A percentile compares a stretch with the other conserved stretches of the same genome.
phyloP scores from a whole-genome alignment of 2,888 invertebrate species.

The Marronus borbonicus region DNA sequence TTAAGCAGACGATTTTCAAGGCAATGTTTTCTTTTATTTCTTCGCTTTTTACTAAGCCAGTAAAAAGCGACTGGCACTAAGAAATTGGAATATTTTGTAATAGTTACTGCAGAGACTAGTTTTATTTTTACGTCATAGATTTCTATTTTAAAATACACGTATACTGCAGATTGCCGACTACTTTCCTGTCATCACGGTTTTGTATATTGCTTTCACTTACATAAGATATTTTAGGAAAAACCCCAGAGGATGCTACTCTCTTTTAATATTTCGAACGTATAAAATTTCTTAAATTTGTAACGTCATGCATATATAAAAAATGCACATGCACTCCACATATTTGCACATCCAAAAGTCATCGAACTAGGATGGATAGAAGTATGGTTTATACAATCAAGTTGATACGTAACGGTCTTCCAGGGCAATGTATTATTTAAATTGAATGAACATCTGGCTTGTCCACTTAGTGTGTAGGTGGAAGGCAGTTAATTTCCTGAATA shows the following conservation, averaged over 20 bases:
- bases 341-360: too few species aligned
- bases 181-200: constrained; percentile 15
- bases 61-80: constrained; percentile 51
- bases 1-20: constrained; percentile 64
- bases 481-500: too few species aligned
- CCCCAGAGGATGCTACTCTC: not conserved
- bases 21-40: constrained; percentile 65
- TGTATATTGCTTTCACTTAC: constrained; percentile 16
- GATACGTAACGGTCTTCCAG: too few species aligned
- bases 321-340: too few species aligned
- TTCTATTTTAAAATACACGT: constrained; percentile 4
- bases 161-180: not conserved
- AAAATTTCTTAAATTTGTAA: too few species aligned
- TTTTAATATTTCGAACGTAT: too few species aligned
- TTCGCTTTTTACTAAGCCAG: constrained; percentile 64
- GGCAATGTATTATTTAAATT: too few species aligned
- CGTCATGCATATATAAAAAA: too few species aligned
- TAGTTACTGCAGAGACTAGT: not conserved
- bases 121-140: not conserved
- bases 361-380: too few species aligned
- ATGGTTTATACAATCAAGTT: too few species aligned
- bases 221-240: constrained; percentile 24
- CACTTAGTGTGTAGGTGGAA: too few species aligned
- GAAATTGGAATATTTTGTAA: constrained; percentile 18
- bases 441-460: too few species aligned